Conservation (phyloP, 2,888 invertebrate genomes). For the Drosophila affinis region DNA sequence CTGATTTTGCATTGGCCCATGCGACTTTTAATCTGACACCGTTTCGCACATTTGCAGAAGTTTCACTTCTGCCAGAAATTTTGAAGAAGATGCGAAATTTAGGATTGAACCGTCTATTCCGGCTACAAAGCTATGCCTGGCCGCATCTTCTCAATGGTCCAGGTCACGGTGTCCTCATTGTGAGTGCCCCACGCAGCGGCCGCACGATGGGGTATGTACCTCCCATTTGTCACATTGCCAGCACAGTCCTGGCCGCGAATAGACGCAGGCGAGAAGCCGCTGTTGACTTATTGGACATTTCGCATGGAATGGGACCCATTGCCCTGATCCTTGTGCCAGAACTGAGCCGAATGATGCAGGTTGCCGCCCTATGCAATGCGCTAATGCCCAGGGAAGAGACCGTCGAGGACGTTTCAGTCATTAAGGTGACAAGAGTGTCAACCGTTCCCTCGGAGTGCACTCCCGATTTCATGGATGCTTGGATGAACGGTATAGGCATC, state of each 20-base stretch:
- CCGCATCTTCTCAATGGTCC: slow-evolving; percentile 37
- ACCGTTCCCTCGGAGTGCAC: slow-evolving; percentile 42
- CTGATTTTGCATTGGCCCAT: slow-evolving; percentile 56
- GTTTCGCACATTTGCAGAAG: slow-evolving; percentile 40
- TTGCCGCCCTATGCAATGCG: slow-evolving; percentile 37
- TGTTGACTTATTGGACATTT: background rate
- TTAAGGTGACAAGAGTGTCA: slow-evolving; percentile 5
- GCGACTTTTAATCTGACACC: slow-evolving; percentile 31
- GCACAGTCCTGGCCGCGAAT: slow-evolving; percentile 1
- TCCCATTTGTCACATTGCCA: slow-evolving; percentile 49
- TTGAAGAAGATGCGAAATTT: slow-evolving; percentile 37
- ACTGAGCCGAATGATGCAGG: slow-evolving; percentile 32
- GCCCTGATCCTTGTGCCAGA: slow-evolving; percentile 52
- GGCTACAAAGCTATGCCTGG: slow-evolving; percentile 66
- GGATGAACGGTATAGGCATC: slow-evolving; percentile 56
- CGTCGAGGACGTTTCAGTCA: slow-evolving; percentile 29
- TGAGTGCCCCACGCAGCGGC: slow-evolving; percentile 61
- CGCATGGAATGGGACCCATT: slow-evolving; percentile 31
- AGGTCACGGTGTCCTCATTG: slow-evolving; percentile 51
- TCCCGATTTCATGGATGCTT: slow-evolving; percentile 42
- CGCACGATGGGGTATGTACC: slow-evolving; percentile 59
- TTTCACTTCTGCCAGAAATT: slow-evolving; percentile 45
- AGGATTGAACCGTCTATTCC: slow-evolving; percentile 39
- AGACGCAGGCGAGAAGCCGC: background rate
- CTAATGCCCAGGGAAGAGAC: slow-evolving; percentile 36